Conservation (phyloP, 2,113 vertebrate genomes). For the Peromyscus polionotus region DNA sequence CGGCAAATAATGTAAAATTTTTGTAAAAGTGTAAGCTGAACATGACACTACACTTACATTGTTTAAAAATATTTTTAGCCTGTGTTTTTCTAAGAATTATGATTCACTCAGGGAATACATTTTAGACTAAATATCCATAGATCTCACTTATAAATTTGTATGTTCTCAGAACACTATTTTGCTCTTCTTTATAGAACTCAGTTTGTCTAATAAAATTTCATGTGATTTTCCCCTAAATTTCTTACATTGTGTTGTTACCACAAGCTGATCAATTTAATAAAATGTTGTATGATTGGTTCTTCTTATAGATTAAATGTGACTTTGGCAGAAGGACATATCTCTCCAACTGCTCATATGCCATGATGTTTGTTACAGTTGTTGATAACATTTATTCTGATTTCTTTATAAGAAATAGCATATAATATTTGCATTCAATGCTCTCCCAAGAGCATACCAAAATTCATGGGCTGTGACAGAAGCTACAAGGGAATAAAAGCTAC, state of each 20-base stretch:
- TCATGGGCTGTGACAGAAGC: conserved; percentile 6
- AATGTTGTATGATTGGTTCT: background rate
- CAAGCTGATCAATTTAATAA: background rate
- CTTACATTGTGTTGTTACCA: background rate
- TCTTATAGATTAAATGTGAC: background rate
- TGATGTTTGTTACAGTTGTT: background rate
- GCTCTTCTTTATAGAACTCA: background rate
- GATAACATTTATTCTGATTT: background rate
- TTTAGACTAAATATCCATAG: background rate
- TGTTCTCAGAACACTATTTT: background rate
- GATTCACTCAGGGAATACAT: background rate
- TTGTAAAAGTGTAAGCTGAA: background rate
- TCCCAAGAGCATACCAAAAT: background rate
- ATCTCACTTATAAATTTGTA: background rate
- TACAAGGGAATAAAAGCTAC: background rate
- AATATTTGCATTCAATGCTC: background rate
- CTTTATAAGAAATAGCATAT: background rate
- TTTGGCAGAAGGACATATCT: background rate
- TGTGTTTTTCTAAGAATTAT: background rate
- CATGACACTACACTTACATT: background rate
- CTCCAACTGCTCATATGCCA: background rate
- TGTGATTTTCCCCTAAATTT: background rate
- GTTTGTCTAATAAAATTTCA: background rate
- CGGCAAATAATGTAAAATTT: background rate
- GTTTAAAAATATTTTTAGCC: background rate